Base-by-base conservation (phyloP, 2,113 vertebrate genomes). In the Catharus fuscescens region DNA sequence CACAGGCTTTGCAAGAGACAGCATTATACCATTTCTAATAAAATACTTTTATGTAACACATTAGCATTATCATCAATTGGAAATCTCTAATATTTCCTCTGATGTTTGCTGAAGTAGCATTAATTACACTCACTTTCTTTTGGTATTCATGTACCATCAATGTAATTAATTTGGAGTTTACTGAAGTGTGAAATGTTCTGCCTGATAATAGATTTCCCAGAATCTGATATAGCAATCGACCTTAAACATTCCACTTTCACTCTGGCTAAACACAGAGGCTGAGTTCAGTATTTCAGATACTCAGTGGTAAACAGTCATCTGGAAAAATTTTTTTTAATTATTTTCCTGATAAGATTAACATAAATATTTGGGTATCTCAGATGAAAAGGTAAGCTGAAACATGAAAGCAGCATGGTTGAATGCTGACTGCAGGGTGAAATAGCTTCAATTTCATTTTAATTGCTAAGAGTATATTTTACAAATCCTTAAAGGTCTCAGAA, bases 131-230 rank as follows among this genome's bases (percentile, higher is more conserved):
- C 73, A 28, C 92, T 93, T 92, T 90, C 56, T 92, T 92, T 72
- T 65, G 60, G 70, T 86, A 92, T 93, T 97, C 96, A 93, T 92
- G 94, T 96, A 92, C 74, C 80, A 80, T 61, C 34, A 72, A 9
- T 52, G 67, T 90, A 94, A 97, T 96, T 94, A 93, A 96, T 80
- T 85, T 91, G 60, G 88, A 71, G 95, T 87, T 96, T 93, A 93
- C 26, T 86, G 93, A 85, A 95, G 86, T 92, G 52, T 95, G 90
- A 92, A 91, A 72, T 94, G 84, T 91, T 92, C 52, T 92, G 80
- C 81, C 90, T 86, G 93, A 93, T 87, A 96, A 96, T 74, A 97
- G 91, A 97, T 94, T 95, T 95, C 66, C 90, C 86, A 85, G 91
- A 92, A 90, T 71, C 70, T 87, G 73, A 66, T 79, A 59, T 65